Evolutionary conservation across 2,888 invertebrate species (phyloP), one percentile per base, ranked within the genome.

Genomic region (Bhutanitis thaidina): DNA sequence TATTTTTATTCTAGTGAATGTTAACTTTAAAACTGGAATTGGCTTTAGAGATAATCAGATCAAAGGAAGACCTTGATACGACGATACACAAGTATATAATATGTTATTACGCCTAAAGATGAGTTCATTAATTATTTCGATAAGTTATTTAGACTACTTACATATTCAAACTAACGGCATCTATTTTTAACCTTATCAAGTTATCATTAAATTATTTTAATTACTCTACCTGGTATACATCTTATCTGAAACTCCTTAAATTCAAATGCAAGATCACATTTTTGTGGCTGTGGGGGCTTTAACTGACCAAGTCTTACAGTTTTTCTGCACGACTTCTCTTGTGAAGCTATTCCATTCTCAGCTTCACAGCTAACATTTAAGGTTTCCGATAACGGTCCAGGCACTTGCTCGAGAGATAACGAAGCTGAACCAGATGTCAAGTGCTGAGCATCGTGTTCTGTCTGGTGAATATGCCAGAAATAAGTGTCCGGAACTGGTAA

Each of bases 241-340:
- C 84, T 77, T 75, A 89, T 85, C 60, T 87, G 87, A 54, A 88
- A 87, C 65, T 84, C 88, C 5, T 75, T 79, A 57, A 77, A 77
- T 56, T 89, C 88, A 53, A 72, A 88, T 1, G 82, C 80, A 40
- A 89, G 66, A 55, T 89, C 89, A 49, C 89, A 89, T 52, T 84
- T 81, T 49, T 77, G 77, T 0, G 88, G 89, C 52, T 77, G 80
- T 20, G 69, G 81, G 0, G 89, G 89, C 55, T 86, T 75, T 45
- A 89, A 57, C 30, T 77, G 74, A 43, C 83, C 83, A 57, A 89
- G 71, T n/a, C 71, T 80, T 39, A 89, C 74, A 3, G 64, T 61
- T 37, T 65, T 76, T 44, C 80, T 77, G 58, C 89, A 89, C 0
- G 78, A 67, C 9, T 75, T 75, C 20, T 87, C 85, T 47, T 89